phyloP scores from a whole-genome alignment of 2,113 vertebrate genomes.

The Symphodus melops region DNA sequence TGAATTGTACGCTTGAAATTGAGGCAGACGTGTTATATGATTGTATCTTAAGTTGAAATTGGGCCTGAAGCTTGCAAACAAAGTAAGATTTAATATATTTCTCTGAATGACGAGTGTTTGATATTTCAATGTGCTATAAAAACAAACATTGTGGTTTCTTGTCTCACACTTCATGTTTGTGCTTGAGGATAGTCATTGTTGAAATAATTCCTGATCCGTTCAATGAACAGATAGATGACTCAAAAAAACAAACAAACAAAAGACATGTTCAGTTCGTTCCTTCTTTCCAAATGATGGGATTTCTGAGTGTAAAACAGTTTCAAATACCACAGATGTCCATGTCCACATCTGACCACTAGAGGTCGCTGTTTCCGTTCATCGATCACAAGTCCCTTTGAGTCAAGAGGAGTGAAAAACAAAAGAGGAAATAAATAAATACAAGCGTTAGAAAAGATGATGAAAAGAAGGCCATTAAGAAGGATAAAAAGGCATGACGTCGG shows the following conservation, averaged over 20 bases:
- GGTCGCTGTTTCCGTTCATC: constrained; percentile 40
- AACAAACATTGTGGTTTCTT: too few relatives aligned
- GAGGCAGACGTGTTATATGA: neutral
- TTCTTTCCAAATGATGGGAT: constrained; percentile 10
- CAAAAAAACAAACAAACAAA: neutral
- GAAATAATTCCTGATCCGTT: constrained; percentile 21
- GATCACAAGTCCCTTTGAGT: constrained; percentile 20
- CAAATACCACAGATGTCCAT: constrained; percentile 31
- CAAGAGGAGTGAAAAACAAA: neutral
- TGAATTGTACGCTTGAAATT: neutral
- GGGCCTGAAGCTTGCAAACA: neutral
- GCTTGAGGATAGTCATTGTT: constrained; percentile 35
- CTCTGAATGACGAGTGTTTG: neutral
- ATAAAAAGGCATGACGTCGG: constrained; percentile 70
- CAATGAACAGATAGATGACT: constrained; percentile 1
- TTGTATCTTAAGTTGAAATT: neutral
- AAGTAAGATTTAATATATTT: neutral
- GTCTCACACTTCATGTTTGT: constrained; percentile 6
- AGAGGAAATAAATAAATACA: constrained; percentile 9
- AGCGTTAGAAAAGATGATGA: constrained; percentile 43
- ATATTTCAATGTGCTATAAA: too few relatives aligned
- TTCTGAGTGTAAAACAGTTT: constrained; percentile 18
- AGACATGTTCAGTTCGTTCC: constrained; percentile 3
- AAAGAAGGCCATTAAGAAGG: constrained; percentile 68
- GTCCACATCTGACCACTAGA: constrained; percentile 45